Evolutionary conservation across 2,797 vertebrate genomes (phyloP).

Genomic region (Eulemur mongoz): DNA sequence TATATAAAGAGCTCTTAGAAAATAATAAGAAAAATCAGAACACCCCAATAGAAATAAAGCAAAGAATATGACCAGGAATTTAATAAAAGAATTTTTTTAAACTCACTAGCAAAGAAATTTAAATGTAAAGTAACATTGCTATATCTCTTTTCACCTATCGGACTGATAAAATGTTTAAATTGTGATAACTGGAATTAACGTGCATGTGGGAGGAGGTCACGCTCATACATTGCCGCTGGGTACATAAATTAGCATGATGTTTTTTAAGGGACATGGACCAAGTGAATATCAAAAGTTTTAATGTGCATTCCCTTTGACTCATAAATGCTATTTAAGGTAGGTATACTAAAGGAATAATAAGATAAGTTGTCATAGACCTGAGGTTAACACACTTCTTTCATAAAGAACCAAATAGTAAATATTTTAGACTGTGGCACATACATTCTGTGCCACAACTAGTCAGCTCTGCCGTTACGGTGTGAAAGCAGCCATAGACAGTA

Average conservation of each 20-base stretch:
- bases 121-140: neutral
- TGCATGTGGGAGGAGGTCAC: neutral
- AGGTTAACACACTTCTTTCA: neutral
- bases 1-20: neutral
- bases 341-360: neutral
- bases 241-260: neutral
- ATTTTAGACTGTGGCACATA: neutral
- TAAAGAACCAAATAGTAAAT: neutral
- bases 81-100: neutral
- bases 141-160: neutral
- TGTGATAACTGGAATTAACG: neutral
- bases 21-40: neutral
- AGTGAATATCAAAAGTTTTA: neutral
- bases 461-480: rapidly evolving
- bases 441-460: neutral
- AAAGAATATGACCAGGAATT: neutral
- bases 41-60: neutral
- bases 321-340: neutral
- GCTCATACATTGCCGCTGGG: neutral
- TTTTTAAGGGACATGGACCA: neutral
- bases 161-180: neutral
- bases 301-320: neutral
- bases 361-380: neutral
- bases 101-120: neutral
- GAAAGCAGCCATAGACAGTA: neutral